phyloP scores from a whole-genome alignment of 2,113 vertebrate genomes.

The crab-eating macaque (Macaca fascicularis) region T2T-MFA8v1.1 NC_088387.1:96807501-96808000 shows the following conservation, averaged over 20 bases:
- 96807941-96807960: not conserved
- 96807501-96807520: not conserved
- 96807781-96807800: not conserved
- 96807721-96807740: not conserved
- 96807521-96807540: not conserved
- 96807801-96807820: not conserved
- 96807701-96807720: not conserved
- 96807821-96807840: not conserved
- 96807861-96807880: not conserved
- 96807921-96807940: not conserved
- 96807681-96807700: not conserved
- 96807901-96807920: not conserved
- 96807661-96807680: not conserved
- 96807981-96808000: not conserved
- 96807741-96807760: not conserved
- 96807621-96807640: not conserved
- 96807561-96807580: not conserved
- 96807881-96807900: not conserved
- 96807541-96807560: not conserved
- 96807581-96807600: not conserved
- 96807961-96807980: not conserved
- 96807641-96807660: not conserved
- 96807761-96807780: not conserved
- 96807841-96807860: not conserved
- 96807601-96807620: not conserved